Evolutionary conservation across 2,888 invertebrate species (phyloP).

Genomic region (Philereme transversata): DNA sequence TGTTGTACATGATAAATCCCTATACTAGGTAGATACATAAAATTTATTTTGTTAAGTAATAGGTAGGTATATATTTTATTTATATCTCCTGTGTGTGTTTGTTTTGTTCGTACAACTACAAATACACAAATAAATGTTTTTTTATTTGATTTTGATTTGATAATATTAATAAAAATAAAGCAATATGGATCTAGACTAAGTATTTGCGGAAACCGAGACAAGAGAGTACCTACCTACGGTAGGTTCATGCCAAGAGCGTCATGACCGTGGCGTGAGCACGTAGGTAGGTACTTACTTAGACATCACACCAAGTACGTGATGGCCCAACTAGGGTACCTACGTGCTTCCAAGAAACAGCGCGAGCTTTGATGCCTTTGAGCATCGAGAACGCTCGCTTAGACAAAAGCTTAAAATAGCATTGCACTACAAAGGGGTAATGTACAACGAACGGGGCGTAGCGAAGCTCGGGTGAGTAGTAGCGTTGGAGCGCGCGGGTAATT

Average conservation of each 20-base stretch:
- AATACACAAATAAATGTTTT: too few species aligned
- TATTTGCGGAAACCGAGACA: neutral
- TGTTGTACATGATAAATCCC: too few species aligned
- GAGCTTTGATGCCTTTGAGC: conserved; percentile 5
- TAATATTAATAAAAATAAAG: too few species aligned
- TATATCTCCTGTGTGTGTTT: too few species aligned
- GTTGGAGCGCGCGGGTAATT: conserved; percentile 41
- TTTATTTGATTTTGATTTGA: too few species aligned
- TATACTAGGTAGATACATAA: too few species aligned
- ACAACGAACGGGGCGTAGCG: conserved; percentile 4
- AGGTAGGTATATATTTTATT: too few species aligned
- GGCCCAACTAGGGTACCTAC: too few species aligned
- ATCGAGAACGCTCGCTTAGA: conserved; percentile 5
- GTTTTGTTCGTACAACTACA: too few species aligned
- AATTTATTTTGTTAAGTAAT: too few species aligned
- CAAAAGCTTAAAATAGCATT: neutral
- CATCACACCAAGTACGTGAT: neutral
- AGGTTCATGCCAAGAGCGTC: neutral
- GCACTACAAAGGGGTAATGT: conserved; percentile 35
- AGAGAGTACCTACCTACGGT: neutral
- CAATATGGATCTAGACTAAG: too few species aligned
- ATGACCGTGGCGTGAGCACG: neutral
- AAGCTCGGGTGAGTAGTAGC: conserved; percentile 17
- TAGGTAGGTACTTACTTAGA: neutral
- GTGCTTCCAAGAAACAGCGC: neutral